A percentile compares a stretch with the other conserved stretches of the same genome.
Evolutionary conservation across 2,797 vertebrate species (phyloP).

Genomic region (Chelon labrosus): DNA sequence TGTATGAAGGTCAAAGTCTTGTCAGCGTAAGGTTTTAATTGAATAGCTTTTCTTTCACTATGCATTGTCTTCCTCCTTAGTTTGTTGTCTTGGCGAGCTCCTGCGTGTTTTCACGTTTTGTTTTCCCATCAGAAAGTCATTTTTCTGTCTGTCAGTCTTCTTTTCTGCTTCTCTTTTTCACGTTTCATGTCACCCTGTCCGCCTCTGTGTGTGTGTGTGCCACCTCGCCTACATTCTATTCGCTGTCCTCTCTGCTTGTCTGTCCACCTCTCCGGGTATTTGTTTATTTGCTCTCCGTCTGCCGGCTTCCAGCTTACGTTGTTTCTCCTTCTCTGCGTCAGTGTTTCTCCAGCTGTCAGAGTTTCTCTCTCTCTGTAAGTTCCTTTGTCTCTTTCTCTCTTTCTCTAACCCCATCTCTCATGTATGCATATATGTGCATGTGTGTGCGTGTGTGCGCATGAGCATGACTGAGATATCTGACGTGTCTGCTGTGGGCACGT

Average conservation of each 20-base stretch:
- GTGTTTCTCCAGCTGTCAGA: slow-evolving; percentile 85
- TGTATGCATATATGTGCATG: slow-evolving; percentile 31
- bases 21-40: not conserved
- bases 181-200: slow-evolving; percentile 19
- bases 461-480: slow-evolving; percentile 35
- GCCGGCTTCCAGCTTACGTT: slow-evolving; percentile 62
- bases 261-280: slow-evolving; percentile 23
- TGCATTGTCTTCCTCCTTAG: not conserved
- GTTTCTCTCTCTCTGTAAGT: slow-evolving; percentile 85
- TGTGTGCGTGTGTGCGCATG: slow-evolving; percentile 2
- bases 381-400: slow-evolving; percentile 63
- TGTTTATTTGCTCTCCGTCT: slow-evolving; percentile 54
- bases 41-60: not conserved
- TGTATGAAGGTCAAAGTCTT: slow-evolving; percentile 10
- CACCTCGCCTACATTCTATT: not conserved
- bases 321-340: slow-evolving; percentile 75
- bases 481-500: slow-evolving; percentile 27
- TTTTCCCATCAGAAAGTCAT: slow-evolving; percentile 51
- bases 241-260: slow-evolving; percentile 18
- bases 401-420: slow-evolving; percentile 28
- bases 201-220: slow-evolving; percentile 6
- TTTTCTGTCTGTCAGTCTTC: slow-evolving; percentile 19
- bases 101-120: slow-evolving; percentile 14
- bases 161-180: slow-evolving; percentile 4
- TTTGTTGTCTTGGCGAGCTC: slow-evolving; percentile 24